Conservation (phyloP, 2,888 invertebrate genomes). For the Argyresthia goedartella region DNA sequence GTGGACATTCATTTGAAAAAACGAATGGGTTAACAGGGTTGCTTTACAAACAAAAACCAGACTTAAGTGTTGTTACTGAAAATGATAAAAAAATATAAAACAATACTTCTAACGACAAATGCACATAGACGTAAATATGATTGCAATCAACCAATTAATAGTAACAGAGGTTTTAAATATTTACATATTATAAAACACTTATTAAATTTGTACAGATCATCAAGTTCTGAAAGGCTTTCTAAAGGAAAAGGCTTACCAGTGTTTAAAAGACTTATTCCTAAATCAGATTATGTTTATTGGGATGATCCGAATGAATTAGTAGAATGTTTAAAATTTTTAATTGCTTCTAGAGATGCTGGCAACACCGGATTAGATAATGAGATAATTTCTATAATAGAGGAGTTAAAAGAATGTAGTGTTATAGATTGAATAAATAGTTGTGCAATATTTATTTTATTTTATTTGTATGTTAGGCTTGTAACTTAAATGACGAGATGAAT, state of each 20-base stretch:
- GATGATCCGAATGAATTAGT: constrained; percentile 17
- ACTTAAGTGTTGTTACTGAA: no score
- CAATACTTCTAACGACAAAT: background rate
- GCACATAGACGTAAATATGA: background rate
- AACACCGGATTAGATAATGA: constrained; percentile 15
- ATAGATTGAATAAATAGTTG: no score
- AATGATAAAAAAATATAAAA: background rate
- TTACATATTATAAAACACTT: background rate
- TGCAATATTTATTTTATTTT: no score
- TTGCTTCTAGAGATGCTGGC: constrained; percentile 15
- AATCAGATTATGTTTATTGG: constrained; percentile 15
- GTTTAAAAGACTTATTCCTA: background rate
- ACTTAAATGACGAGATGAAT: no score
- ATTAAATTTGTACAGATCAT: background rate
- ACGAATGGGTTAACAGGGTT: no score
- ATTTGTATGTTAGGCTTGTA: no score
- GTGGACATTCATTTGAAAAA: background rate
- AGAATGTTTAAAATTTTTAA: constrained; percentile 15
- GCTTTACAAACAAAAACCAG: no score
- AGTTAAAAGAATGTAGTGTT: no score
- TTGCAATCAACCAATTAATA: no score
- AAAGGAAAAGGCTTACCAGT: no score
- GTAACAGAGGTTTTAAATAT: background rate
- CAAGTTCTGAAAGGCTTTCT: background rate
- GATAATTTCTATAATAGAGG: no score